phyloP scores from a whole-genome alignment of 2,113 vertebrate genomes.

The Rhinolophus ferrumequinum region DNA sequence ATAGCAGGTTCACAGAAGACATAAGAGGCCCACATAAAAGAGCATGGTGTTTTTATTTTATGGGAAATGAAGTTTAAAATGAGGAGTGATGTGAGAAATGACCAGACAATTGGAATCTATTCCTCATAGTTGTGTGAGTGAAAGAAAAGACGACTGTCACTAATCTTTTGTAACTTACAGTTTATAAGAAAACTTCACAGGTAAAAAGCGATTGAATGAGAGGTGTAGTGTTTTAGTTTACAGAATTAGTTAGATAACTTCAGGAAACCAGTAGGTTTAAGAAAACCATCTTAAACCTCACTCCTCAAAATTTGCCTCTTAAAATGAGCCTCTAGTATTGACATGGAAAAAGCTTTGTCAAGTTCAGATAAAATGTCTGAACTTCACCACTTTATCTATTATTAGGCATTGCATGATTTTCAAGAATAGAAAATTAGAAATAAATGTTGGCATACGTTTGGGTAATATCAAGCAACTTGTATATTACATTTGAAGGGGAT shows the following conservation, averaged over 20 bases:
- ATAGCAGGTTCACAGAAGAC: background rate
- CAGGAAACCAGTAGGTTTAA: background rate
- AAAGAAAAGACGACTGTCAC: background rate
- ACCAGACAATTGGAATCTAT: background rate
- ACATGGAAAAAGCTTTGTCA: background rate
- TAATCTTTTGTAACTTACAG: background rate
- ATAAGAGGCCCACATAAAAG: background rate
- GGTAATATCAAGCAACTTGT: background rate
- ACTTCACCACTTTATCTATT: background rate
- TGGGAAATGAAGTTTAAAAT: background rate
- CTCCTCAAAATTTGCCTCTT: background rate
- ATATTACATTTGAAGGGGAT: background rate
- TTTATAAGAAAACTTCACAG: background rate
- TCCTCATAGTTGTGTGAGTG: background rate
- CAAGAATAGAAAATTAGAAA: background rate
- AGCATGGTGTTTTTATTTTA: background rate
- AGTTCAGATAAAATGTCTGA: background rate
- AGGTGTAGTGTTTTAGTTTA: background rate
- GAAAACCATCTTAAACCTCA: background rate
- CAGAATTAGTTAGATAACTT: background rate
- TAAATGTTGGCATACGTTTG: background rate
- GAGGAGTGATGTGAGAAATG: background rate
- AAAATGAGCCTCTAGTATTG: background rate
- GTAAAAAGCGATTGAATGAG: background rate
- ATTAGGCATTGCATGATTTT: background rate